Evolutionary conservation across 2,888 invertebrate genomes (phyloP).

Genomic region (Zonitis immaculata): DNA sequence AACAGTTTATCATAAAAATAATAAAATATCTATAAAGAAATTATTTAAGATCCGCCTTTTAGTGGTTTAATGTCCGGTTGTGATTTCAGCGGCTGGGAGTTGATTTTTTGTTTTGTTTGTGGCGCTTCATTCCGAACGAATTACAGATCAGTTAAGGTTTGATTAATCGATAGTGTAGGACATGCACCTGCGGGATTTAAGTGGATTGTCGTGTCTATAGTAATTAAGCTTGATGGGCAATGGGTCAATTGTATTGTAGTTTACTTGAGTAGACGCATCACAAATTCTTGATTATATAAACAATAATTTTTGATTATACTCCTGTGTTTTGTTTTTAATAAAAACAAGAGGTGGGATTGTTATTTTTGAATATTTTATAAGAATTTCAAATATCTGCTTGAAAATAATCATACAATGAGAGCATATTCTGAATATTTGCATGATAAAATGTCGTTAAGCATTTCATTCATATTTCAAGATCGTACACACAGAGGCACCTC

Average conservation of each 20-base stretch:
- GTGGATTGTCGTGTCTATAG: constrained; percentile 42
- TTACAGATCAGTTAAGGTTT: constrained; percentile 35
- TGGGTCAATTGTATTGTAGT: constrained; percentile 33
- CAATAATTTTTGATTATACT: too few relatives aligned
- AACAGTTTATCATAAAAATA: too few relatives aligned
- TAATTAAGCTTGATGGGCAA: constrained; percentile 41
- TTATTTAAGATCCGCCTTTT: too few relatives aligned
- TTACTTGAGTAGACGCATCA: constrained; percentile 17
- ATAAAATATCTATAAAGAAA: too few relatives aligned
- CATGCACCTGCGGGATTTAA: constrained; percentile 39
- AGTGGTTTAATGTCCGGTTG: too few relatives aligned
- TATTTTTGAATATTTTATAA: too few relatives aligned
- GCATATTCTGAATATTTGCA: constrained; percentile 11
- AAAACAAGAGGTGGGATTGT: too few relatives aligned
- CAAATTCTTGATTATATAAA: too few relatives aligned
- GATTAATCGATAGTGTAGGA: constrained; percentile 38
- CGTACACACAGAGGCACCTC: not conserved
- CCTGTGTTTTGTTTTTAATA: too few relatives aligned
- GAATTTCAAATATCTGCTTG: not conserved
- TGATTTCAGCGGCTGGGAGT: not conserved
- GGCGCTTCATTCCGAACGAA: not conserved
- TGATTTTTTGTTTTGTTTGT: not conserved
- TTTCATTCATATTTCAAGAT: constrained; percentile 8
- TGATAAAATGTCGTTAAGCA: constrained; percentile 10
- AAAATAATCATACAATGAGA: too few relatives aligned